Base-by-base conservation (phyloP, 2,888 invertebrate species). In the Xylota segnis region DNA sequence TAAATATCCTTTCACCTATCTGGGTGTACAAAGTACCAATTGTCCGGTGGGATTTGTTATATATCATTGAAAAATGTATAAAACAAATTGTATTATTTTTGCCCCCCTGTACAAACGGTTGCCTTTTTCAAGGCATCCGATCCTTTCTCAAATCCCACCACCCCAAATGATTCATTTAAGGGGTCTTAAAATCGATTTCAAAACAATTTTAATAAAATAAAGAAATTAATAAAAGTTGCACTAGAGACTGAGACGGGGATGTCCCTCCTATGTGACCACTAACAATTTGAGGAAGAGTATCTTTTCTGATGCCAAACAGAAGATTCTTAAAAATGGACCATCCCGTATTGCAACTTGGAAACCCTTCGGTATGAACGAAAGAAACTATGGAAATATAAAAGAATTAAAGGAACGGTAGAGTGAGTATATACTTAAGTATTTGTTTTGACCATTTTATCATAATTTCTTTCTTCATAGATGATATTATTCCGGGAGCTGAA, bases 1-100 rank as follows among this genome's bases (percentile, higher is more conserved):
- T 16, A 58, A 50, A 71, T 27, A 3, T 75, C 84, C 84, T 40
- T 76, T 81, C 84, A 81, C 81, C 84, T 58, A 4, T 12, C 10
- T 14, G 63, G 84, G 75, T 75, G 81, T 47, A 47, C 58, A 63
- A 81, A 71, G 32, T 34, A 58, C 45, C 75, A 75, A 81, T 75
- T 81, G 74, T 75, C 84, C 84, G 84, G 81, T 84, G 84, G 84
- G 84, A 84, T 84, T 84, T 84, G 84, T 59, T 52, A 29, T 59
- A 29, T n/a, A 47, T 54, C 14, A 65, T 75, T 79, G 27, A n/a
- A 16, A 74, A 63, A 75, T 68, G 16, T n/a, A 47, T 37, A 61
- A 63, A 47, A 45, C 5, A 59, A 18, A 43, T 34, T 45, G 27
- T 45, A 54, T 27, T 32, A 0, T 56, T 12, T 54, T 9, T 23